Evolutionary conservation across 2,797 vertebrate species (phyloP).

Genomic region (Lepus oiostolus): DNA sequence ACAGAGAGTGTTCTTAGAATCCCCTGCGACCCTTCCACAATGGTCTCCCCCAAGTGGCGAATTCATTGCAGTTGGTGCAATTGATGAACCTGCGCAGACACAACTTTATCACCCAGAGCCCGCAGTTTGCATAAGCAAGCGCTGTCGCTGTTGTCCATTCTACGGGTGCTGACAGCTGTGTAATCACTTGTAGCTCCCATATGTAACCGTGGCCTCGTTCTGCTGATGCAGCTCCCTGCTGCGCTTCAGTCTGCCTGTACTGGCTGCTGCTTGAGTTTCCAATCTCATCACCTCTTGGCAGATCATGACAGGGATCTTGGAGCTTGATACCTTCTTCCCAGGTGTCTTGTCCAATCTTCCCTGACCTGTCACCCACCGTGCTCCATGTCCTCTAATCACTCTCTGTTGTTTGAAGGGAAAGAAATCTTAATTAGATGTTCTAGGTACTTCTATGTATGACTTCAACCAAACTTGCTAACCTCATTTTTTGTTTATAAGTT

Average conservation of each 20-base stretch:
- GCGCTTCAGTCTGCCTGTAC: not conserved
- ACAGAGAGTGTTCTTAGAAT: not conserved
- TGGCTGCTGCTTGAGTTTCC: not conserved
- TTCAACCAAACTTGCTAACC: no score
- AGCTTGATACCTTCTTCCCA: accelerated
- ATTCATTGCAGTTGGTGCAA: not conserved
- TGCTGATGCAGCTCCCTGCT: not conserved
- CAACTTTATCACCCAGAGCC: not conserved
- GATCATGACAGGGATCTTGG: not conserved
- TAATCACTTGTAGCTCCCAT: not conserved
- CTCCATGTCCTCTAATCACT: not conserved
- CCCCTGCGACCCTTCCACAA: accelerated
- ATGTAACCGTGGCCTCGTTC: not conserved
- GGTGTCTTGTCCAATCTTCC: not conserved
- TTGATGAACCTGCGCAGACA: not conserved
- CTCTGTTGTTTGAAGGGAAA: not conserved
- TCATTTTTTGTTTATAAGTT: no score
- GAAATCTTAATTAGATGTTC: not conserved
- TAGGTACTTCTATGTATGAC: not conserved
- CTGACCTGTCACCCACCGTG: not conserved
- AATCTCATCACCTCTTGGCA: not conserved
- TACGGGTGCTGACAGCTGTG: not conserved
- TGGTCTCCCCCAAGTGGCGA: not conserved
- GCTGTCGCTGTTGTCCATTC: not conserved
- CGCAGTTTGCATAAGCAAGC: not conserved